A percentile compares a stretch with the other conserved stretches of the same genome.
phyloP scores from a whole-genome alignment of 2,888 invertebrate genomes.

The Nycteola revayana region DNA sequence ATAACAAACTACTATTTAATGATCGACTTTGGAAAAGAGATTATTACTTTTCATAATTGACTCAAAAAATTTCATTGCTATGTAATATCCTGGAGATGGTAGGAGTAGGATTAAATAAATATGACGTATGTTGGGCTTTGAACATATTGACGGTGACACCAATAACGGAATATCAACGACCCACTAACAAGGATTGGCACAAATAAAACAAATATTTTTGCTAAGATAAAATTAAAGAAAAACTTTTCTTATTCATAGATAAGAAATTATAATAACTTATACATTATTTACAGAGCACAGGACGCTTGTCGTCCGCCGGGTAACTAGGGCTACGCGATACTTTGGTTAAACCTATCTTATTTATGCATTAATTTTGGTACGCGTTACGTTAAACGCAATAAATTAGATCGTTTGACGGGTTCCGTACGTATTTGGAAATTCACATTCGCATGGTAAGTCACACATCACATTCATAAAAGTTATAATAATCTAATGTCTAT shows the following conservation, averaged over 20 bases:
- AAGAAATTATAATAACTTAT: conserved; percentile 29
- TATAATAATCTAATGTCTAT: too few species aligned
- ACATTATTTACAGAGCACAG: conserved; percentile 45
- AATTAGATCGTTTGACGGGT: conserved; percentile 30
- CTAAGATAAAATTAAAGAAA: conserved; percentile 30
- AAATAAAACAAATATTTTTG: conserved; percentile 31
- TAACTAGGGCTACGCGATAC: conserved; percentile 48
- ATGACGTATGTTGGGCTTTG: too few species aligned
- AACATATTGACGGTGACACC: too few species aligned
- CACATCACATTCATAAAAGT: too few species aligned
- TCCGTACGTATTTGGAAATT: conserved; percentile 17
- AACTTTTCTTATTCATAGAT: conserved; percentile 38
- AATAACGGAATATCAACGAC: not conserved
- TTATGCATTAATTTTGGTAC: conserved; percentile 44
- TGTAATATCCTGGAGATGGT: too few species aligned
- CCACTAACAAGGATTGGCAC: conserved; percentile 20
- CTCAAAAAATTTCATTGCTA: too few species aligned
- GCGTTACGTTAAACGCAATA: conserved; percentile 32
- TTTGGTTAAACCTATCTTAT: conserved; percentile 46
- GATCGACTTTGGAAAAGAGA: too few species aligned
- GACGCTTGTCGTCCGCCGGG: conserved; percentile 31
- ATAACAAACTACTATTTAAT: too few species aligned
- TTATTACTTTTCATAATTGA: too few species aligned
- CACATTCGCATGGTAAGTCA: too few species aligned
- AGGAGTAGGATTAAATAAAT: too few species aligned